Evolutionary conservation across 64 coral and sea anemone genomes (phyloP).

Genomic region (Montipora capricornis): DNA sequence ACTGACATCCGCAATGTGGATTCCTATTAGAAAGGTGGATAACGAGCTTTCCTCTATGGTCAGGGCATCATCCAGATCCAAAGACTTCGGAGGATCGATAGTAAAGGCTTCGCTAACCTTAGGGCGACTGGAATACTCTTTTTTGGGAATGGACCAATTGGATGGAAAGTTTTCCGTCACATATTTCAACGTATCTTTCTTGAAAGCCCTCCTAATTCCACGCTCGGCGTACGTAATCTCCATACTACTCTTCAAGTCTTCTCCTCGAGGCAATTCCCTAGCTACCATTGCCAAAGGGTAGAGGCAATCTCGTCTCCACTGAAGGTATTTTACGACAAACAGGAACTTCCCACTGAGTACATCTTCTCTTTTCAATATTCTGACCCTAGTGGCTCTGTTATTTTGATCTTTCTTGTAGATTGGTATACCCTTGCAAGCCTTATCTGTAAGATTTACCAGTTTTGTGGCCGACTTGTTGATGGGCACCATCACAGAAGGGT

Average conservation of each 20-base stretch:
- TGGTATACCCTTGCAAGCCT: conserved; percentile 37
- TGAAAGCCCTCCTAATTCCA: conserved; percentile 46
- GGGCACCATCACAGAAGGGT: conserved; percentile 76
- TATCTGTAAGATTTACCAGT: conserved; percentile 80
- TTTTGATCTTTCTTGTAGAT: conserved; percentile 53
- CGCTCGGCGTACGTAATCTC: conserved; percentile 73
- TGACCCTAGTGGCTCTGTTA: background rate
- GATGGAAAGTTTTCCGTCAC: too few species aligned
- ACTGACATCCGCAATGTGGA: too few species aligned
- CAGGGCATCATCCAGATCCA: too few species aligned
- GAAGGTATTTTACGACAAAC: conserved; percentile 78
- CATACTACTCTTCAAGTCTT: conserved; percentile 51
- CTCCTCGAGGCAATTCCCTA: conserved; percentile 40
- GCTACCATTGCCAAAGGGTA: conserved; percentile 67
- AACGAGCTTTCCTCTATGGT: too few species aligned
- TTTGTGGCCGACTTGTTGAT: conserved; percentile 87
- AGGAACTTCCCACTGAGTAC: conserved; percentile 71
- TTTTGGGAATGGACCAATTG: too few species aligned
- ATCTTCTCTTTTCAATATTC: conserved; percentile 51
- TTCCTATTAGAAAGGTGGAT: too few species aligned
- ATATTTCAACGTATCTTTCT: too few species aligned
- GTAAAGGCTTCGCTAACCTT: too few species aligned
- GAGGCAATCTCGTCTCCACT: conserved; percentile 66
- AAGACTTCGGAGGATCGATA: too few species aligned
- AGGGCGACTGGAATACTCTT: too few species aligned